Evolutionary conservation across 2,113 vertebrate species (phyloP).

Genomic region (Rhinogobius similis): DNA sequence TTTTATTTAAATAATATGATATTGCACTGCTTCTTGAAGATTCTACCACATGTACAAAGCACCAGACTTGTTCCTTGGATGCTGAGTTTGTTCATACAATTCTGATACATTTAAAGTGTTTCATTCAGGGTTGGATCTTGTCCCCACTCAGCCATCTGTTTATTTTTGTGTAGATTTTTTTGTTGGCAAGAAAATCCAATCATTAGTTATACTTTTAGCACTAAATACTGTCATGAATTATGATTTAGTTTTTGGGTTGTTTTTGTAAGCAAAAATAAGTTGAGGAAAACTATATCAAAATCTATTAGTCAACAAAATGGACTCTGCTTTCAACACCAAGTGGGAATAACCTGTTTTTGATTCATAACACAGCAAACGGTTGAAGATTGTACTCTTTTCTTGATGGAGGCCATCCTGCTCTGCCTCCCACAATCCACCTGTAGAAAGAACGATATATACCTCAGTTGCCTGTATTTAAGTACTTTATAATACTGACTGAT

Average conservation of each 20-base stretch:
- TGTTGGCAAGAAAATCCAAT: neutral
- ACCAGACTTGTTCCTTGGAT: neutral
- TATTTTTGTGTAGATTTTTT: neutral
- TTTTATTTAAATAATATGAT: neutral
- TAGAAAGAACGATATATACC: slow-evolving; percentile 78
- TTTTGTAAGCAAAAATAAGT: neutral
- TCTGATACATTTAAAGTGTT: neutral
- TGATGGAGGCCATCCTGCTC: slow-evolving; percentile 15
- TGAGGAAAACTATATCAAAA: neutral
- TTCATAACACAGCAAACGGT: slow-evolving; percentile 22
- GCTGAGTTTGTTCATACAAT: no score
- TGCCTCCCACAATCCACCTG: slow-evolving; percentile 43
- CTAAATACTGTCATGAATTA: neutral
- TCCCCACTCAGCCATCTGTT: neutral
- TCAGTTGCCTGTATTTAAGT: slow-evolving; percentile 82
- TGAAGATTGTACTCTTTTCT: slow-evolving; percentile 21
- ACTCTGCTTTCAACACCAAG: neutral
- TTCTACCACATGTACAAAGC: neutral
- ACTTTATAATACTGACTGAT: slow-evolving; percentile 74
- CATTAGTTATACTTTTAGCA: neutral
- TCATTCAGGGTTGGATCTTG: neutral
- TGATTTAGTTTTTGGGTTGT: neutral
- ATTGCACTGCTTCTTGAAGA: neutral
- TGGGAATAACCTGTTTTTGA: slow-evolving; percentile 9
- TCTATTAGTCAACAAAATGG: neutral